These are phyloP conservation scores for Phrynocephalus forsythii DNA, from an alignment of 2,797 vertebrate species.

Conservation along the genomic window DNA sequence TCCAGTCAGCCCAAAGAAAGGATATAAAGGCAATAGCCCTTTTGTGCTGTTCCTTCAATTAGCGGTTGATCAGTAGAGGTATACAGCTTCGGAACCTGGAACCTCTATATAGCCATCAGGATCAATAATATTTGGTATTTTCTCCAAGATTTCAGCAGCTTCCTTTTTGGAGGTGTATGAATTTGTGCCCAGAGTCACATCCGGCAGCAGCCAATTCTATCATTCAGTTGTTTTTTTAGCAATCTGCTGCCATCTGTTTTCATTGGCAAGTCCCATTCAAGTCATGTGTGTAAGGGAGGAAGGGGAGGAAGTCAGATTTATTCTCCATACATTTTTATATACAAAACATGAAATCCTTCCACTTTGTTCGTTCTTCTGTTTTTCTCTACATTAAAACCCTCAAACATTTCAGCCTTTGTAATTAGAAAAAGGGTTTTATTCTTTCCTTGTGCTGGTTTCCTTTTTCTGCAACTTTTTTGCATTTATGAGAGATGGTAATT, in stretches of 20 bases:
- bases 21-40: neutral
- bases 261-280: too few relatives aligned
- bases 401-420: neutral
- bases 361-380: neutral
- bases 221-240: too few relatives aligned
- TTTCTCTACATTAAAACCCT: neutral
- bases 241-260: neutral
- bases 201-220: neutral
- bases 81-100: neutral
- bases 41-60: too few relatives aligned
- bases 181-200: neutral
- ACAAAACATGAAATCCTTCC: neutral
- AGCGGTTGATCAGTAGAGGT: neutral
- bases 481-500: neutral
- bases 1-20: neutral
- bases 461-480: neutral
- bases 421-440: neutral
- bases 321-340: neutral
- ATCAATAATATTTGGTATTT: neutral
- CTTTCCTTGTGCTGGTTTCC: neutral
- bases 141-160: neutral
- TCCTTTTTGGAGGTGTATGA: neutral
- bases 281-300: neutral
- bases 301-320: too few relatives aligned
- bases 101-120: too few relatives aligned